Conservation (phyloP, 2,888 invertebrate species). For the Tenodera sinensis region DNA sequence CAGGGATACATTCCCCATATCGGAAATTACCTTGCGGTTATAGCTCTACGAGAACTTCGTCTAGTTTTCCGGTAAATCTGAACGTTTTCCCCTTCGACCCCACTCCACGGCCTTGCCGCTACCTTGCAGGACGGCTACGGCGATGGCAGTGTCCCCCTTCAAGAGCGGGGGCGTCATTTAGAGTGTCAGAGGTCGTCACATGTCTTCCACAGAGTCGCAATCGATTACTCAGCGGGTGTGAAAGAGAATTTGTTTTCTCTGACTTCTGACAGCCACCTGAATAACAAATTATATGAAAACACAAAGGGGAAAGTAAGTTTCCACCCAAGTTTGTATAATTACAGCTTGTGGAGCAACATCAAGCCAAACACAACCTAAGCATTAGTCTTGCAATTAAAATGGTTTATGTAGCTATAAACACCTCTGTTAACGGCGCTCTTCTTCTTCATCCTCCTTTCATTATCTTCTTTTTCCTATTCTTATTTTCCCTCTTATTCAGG, state of each 20-base stretch:
- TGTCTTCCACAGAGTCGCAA: neutral
- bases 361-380: too few species aligned
- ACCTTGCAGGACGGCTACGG: neutral
- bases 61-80: neutral
- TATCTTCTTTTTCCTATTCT: too few species aligned
- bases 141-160: neutral
- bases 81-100: neutral
- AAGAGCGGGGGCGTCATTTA: neutral
- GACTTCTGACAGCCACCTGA: neutral
- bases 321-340: too few species aligned
- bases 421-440: too few species aligned
- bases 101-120: neutral
- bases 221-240: neutral
- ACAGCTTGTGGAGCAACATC: too few species aligned
- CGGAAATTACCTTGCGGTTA: neutral
- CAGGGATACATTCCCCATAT: neutral
- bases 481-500: too few species aligned
- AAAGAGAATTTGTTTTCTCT: neutral
- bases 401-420: too few species aligned
- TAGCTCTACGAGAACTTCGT: neutral
- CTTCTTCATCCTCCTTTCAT: too few species aligned
- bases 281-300: neutral
- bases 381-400: too few species aligned
- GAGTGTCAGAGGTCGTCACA: neutral
- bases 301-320: neutral